Conservation (phyloP, 2,797 vertebrate genomes). For the Leucoraja ocellata region DNA sequence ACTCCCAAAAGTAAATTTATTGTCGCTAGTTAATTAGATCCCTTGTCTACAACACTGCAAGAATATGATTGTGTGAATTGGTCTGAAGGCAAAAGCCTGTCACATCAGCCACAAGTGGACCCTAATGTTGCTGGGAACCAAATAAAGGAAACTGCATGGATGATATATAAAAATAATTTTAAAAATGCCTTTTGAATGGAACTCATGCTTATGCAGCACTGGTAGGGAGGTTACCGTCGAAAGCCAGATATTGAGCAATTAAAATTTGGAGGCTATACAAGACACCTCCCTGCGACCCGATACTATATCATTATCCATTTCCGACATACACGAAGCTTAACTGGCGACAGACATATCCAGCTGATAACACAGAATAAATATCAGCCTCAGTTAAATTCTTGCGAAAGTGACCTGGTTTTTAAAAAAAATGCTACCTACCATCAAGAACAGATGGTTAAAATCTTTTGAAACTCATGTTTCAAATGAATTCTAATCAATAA, state of each 20-base stretch:
- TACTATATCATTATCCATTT: constrained; percentile 21
- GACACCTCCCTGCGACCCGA: neutral
- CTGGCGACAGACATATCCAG: neutral
- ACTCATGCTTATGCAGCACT: constrained; percentile 24
- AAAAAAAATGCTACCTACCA: neutral
- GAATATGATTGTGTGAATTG: constrained; percentile 1
- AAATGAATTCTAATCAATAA: neutral
- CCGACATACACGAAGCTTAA: neutral
- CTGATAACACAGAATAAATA: neutral
- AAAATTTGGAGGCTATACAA: constrained; percentile 9
- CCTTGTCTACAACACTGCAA: neutral
- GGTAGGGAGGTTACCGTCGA: neutral
- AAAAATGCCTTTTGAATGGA: neutral
- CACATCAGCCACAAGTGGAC: neutral
- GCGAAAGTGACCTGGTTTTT: neutral
- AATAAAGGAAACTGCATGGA: neutral
- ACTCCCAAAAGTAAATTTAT: neutral
- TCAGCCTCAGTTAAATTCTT: neutral
- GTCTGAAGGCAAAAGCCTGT: neutral
- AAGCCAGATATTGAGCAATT: constrained; percentile 9
- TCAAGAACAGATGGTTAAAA: neutral
- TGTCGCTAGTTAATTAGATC: constrained; percentile 27
- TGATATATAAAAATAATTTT: neutral
- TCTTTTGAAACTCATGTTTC: neutral
- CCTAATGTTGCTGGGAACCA: neutral